A percentile compares a stretch with the other conserved stretches of the same genome.
Evolutionary conservation across 2,113 vertebrate genomes (phyloP).

Genomic region (Sigmodon hispidus): DNA sequence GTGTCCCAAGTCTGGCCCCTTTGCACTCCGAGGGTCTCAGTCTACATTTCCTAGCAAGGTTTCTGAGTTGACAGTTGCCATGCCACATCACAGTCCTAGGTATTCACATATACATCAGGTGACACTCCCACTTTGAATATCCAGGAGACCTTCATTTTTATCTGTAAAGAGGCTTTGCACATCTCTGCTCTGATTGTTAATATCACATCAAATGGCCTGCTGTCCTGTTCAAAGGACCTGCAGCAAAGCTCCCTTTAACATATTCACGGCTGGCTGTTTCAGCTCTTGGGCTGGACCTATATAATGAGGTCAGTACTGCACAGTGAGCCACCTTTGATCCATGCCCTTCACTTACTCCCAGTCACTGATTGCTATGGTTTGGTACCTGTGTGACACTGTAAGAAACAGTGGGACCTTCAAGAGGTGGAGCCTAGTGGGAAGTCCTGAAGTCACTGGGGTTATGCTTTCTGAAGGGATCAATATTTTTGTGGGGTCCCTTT

Average conservation of each 20-base stretch:
- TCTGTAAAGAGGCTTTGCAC: neutral
- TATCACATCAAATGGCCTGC: neutral
- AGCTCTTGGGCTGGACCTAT: neutral
- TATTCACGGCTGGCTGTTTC: neutral
- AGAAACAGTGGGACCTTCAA: neutral
- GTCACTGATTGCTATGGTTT: neutral
- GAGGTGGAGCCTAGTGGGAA: neutral
- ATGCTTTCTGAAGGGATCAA: neutral
- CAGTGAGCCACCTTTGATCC: neutral
- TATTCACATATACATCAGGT: neutral
- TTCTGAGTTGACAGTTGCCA: neutral
- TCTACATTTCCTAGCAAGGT: neutral
- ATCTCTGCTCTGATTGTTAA: slow-evolving; percentile 1
- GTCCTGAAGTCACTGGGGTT: neutral
- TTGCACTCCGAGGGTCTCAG: neutral
- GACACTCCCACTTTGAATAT: neutral
- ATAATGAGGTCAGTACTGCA: too few relatives aligned
- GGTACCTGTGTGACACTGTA: neutral
- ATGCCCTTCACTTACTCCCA: neutral
- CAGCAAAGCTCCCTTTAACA: neutral
- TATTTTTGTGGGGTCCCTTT: neutral
- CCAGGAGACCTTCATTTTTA: neutral
- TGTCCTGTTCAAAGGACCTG: neutral
- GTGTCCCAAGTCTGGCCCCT: neutral
- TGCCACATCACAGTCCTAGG: neutral